Percentiles rank a stretch among this genome's conserved stretches.
These are phyloP conservation scores for Agrotis segetum DNA, from an alignment of 2,888 invertebrate genomes.

Conservation along the genomic window DNA sequence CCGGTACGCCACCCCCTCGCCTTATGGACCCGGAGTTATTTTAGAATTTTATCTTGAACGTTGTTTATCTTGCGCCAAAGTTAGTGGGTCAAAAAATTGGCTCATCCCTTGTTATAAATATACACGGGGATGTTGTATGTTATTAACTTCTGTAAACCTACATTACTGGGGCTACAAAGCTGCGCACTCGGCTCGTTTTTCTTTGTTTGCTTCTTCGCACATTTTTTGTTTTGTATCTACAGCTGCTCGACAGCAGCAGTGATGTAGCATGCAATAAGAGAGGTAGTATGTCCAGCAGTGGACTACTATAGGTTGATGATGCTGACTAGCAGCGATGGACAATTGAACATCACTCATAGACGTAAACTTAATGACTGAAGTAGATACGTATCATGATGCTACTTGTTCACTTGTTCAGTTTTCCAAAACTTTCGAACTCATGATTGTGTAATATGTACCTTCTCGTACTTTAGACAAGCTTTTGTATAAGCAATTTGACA, in stretches of 20 bases:
- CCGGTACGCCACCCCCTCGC: constrained; percentile 28
- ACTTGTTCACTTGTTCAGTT: neutral
- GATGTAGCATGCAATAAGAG: no score
- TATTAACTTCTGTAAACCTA: constrained; percentile 35
- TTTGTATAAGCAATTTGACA: no score
- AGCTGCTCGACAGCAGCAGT: no score
- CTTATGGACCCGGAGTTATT: constrained; percentile 56
- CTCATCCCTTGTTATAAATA: constrained; percentile 31
- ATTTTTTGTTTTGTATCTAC: neutral
- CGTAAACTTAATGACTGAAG: no score
- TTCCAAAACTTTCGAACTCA: neutral
- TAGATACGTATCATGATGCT: no score
- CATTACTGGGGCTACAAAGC: constrained; percentile 1
- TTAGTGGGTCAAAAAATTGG: constrained; percentile 48
- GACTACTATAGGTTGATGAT: no score
- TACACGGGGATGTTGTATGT: constrained; percentile 35
- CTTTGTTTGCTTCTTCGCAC: constrained; percentile 28
- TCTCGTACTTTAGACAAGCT: no score
- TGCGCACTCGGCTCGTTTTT: constrained; percentile 5
- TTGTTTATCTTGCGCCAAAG: constrained; percentile 51
- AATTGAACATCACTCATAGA: neutral
- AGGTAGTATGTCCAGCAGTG: no score
- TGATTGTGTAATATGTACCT: no score
- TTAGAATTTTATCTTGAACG: constrained; percentile 54
- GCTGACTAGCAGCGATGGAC: constrained; percentile 1